Percentiles rank a stretch among this genome's conserved stretches.
Conservation (phyloP, 2,888 invertebrate genomes). For the Megamerina dolium region DNA sequence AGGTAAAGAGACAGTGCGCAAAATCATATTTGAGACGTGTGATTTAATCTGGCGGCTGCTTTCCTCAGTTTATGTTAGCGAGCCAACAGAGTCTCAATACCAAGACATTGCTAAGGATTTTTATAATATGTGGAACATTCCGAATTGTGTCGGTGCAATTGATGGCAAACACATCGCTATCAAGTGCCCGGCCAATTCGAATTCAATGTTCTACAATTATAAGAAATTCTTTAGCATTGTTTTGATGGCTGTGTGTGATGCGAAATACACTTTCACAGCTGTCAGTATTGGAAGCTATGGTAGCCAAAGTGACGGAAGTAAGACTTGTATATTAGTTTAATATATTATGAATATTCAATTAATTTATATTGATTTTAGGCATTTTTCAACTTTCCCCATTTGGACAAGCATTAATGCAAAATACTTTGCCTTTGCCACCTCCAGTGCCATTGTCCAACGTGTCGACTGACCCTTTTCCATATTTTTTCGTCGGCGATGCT, state of each 20-base stretch:
- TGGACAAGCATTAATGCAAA: neutral
- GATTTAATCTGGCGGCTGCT: conserved; percentile 12
- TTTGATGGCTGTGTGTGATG: conserved; percentile 10
- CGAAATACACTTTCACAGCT: conserved; percentile 9
- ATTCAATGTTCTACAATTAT: too few relatives aligned
- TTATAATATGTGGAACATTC: conserved; percentile 11
- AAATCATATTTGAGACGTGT: conserved; percentile 11
- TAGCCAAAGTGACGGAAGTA: conserved; percentile 7
- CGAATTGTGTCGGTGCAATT: conserved; percentile 10
- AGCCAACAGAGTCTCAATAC: conserved; percentile 7
- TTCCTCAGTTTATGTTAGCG: conserved; percentile 6
- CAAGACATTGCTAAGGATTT: conserved; percentile 7
- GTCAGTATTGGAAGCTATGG: conserved; percentile 7
- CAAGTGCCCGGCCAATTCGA: neutral
- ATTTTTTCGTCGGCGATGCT: conserved; percentile 15
- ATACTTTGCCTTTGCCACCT: too few relatives aligned
- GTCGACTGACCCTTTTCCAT: conserved; percentile 4
- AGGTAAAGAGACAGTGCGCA: conserved; percentile 10
- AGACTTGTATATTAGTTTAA: neutral
- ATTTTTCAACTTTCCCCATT: neutral
- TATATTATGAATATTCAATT: too few relatives aligned
- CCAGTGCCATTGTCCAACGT: neutral
- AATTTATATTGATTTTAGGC: neutral
- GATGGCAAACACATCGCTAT: conserved; percentile 7
- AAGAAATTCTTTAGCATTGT: conserved; percentile 4